Evolutionary conservation across 2,888 invertebrate genomes (phyloP).

Genomic region (Steinernema hermaphroditum): DNA sequence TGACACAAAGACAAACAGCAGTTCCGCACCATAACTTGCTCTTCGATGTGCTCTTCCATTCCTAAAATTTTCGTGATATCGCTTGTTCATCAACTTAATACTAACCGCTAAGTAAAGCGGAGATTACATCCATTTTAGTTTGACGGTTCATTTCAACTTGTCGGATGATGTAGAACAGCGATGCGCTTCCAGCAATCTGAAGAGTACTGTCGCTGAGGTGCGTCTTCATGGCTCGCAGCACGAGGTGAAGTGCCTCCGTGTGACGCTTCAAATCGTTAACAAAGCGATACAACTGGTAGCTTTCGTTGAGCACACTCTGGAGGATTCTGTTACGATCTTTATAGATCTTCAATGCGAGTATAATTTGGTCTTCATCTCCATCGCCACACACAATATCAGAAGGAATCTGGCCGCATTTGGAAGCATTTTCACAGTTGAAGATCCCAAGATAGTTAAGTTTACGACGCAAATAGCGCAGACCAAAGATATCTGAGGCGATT

Average conservation of each 20-base stretch:
- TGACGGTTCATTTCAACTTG: slow-evolving; percentile 59
- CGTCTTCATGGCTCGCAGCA: slow-evolving; percentile 85
- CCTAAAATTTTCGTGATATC: slow-evolving; percentile 39
- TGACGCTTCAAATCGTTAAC: slow-evolving; percentile 52
- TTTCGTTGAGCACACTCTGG: slow-evolving; percentile 82
- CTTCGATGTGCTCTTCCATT: slow-evolving; percentile 64
- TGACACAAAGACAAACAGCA: slow-evolving; percentile 91
- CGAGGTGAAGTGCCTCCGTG: slow-evolving; percentile 70
- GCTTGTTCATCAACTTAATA: neutral
- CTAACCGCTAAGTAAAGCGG: slow-evolving; percentile 55
- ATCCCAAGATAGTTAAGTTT: slow-evolving; percentile 88
- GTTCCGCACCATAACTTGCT: slow-evolving; percentile 82
- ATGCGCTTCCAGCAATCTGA: slow-evolving; percentile 85
- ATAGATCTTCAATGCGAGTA: slow-evolving; percentile 80
- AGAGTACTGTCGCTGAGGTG: slow-evolving; percentile 85
- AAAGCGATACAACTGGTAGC: slow-evolving; percentile 72
- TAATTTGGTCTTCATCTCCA: slow-evolving; percentile 73
- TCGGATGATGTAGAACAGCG: slow-evolving; percentile 80
- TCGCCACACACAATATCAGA: slow-evolving; percentile 70
- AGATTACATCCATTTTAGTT: slow-evolving; percentile 60
- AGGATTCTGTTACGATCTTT: slow-evolving; percentile 82
- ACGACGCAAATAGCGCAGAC: slow-evolving; percentile 77
- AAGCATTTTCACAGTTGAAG: slow-evolving; percentile 87
- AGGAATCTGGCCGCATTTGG: slow-evolving; percentile 86
- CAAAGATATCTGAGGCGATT: slow-evolving; percentile 77